These are phyloP conservation scores for Danio tinwini DNA, from an alignment of 2,797 vertebrate species.

Conservation along the genomic window DNA sequence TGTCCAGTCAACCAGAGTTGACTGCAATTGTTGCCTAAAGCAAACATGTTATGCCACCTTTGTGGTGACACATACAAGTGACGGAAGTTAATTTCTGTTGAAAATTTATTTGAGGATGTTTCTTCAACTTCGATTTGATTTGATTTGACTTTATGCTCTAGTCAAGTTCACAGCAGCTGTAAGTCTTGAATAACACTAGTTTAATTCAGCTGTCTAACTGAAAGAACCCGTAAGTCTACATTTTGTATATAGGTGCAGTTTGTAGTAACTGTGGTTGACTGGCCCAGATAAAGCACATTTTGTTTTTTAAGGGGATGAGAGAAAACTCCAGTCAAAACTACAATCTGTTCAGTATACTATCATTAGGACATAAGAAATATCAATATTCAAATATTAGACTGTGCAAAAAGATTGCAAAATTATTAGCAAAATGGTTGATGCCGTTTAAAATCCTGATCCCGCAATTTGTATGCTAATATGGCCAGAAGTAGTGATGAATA, in stretches of 20 bases:
- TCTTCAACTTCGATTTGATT: background rate
- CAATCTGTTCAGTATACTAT: background rate
- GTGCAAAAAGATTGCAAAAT: background rate
- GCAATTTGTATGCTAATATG: background rate
- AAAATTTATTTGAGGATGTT: conserved; percentile 11
- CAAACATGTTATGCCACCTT: conserved; percentile 24
- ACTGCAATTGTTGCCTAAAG: conserved; percentile 38
- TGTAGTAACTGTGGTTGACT: background rate
- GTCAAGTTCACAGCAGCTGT: background rate
- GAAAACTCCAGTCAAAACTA: conserved; percentile 2
- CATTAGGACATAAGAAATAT: conserved; percentile 10
- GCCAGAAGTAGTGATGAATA: background rate
- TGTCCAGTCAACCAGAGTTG: conserved; percentile 47
- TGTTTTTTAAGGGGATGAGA: conserved; percentile 1
- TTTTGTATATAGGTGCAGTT: background rate
- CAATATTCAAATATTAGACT: conserved; percentile 1
- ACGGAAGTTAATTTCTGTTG: background rate
- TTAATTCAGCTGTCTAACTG: background rate
- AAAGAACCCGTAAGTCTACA: background rate
- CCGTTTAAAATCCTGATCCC: background rate
- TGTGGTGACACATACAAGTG: conserved; percentile 14
- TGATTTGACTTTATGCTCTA: background rate
- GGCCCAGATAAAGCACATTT: conserved; percentile 15
- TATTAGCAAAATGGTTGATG: background rate
- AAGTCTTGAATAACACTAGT: background rate